Evolutionary conservation across 1,140 invertebrate species (phyloP).

Genomic region (Dinothrombium tinctorium): DNA sequence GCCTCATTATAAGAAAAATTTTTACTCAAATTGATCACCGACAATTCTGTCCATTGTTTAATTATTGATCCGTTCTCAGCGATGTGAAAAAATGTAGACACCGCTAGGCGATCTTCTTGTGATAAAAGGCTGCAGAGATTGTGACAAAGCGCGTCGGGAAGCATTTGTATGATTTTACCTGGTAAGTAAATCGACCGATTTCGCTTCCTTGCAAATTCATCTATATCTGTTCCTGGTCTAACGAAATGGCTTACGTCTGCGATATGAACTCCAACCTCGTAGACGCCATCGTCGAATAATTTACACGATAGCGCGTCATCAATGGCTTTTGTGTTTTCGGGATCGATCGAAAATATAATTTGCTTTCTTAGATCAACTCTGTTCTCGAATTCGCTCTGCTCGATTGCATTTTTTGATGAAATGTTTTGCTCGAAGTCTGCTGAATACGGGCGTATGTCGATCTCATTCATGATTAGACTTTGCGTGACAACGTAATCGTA

Average conservation of each 20-base stretch:
- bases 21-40: slow-evolving; percentile 59
- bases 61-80: slow-evolving; percentile 30
- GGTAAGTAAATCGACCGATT: slow-evolving; percentile 73
- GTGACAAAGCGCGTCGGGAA: slow-evolving; percentile 54
- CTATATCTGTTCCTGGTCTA: slow-evolving; percentile 37
- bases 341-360: slow-evolving; percentile 80
- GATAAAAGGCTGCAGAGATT: slow-evolving; percentile 61
- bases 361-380: slow-evolving; percentile 47
- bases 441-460: too few relatives aligned
- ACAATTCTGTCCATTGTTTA: slow-evolving; percentile 47
- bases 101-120: slow-evolving; percentile 45
- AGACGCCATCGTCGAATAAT: slow-evolving; percentile 11
- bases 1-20: slow-evolving; percentile 75
- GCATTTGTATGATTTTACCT: slow-evolving; percentile 81
- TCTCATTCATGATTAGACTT: too few relatives aligned
- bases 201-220: slow-evolving; percentile 41
- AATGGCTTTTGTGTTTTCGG: slow-evolving; percentile 62
- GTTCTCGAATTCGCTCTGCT: slow-evolving; percentile 35
- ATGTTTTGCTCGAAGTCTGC: too few relatives aligned
- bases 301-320: slow-evolving; percentile 76
- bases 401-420: too few relatives aligned
- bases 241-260: slow-evolving; percentile 54
- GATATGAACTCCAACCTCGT: slow-evolving; percentile 68
- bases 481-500: too few relatives aligned
- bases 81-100: slow-evolving; percentile 70